Base-by-base conservation (phyloP, 2,888 invertebrate genomes). In the Tribolium freemani region DNA sequence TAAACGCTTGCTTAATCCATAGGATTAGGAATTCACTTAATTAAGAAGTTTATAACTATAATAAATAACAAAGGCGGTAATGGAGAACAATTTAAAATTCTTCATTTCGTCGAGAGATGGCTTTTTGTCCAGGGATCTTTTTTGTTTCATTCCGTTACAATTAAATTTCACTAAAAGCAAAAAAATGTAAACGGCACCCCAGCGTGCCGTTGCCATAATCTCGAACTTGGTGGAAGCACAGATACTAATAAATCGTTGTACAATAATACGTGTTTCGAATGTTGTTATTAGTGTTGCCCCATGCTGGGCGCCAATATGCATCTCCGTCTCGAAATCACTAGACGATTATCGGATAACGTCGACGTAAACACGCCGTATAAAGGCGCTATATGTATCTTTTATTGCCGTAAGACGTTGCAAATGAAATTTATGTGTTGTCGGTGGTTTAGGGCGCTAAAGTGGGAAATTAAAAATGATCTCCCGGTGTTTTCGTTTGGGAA, bases 401-500 rank as follows among this genome's bases (percentile, higher is more conserved):
- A 56, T 71, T 26, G 51, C 21, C 58, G 3, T 30, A 61, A 46
- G 54, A 68, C 48, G 56, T 50, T 26, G 44, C 63, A 46, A 66
- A 50, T 31, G 45, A 48, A 56, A 68, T 72, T 72, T 68, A 68
- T 68, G 60, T 45, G 51, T 44, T 45, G 58, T 66, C 48, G 13
- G 45, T 45, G 20, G 46, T 26, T 64, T 63, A 16, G 54, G 67
- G 73, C 63, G 69, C 69, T 74, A 64, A 74, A 74, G 54, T 60
- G 63, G 67, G 57, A 61, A 71, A 77, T 78, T 76, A 77, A 75
- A 66, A 67, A 71, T 53, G 67, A 48, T 60, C 48, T 63, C 70
- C 54, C 50, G 48, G 48, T 67, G 71, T 53, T 48, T 64, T 66
- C 51, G 67, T 48, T 48, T 38, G 60, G 38, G 54, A 70, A 64